Evolutionary conservation across 1,140 invertebrate species (phyloP).

Genomic region (Caenorhabditis inopinata): DNA sequence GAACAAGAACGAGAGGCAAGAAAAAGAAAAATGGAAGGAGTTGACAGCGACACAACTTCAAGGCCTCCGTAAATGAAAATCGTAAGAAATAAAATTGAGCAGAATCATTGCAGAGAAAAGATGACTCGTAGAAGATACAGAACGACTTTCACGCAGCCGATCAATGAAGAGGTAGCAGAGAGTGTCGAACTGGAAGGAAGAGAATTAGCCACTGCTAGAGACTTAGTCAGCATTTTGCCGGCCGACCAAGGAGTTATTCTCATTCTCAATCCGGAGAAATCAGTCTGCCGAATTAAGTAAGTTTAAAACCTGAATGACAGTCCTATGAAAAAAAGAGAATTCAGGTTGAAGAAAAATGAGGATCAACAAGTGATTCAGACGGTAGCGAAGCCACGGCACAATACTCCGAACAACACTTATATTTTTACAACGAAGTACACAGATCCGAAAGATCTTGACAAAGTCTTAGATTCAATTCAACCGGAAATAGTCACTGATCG

Average conservation of each 20-base stretch:
- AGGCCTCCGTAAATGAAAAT: not conserved
- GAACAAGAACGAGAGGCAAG: not conserved
- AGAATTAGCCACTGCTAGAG: not conserved
- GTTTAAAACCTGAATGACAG: not conserved
- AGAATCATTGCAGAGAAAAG: not conserved
- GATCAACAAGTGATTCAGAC: not conserved
- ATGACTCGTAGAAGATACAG: not conserved
- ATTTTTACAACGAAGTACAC: not conserved
- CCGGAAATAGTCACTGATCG: no score
- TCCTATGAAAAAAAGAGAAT: not conserved
- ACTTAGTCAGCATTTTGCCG: not conserved
- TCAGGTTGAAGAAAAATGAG: not conserved
- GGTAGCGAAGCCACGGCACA: not conserved
- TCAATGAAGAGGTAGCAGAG: not conserved
- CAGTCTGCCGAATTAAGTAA: not conserved
- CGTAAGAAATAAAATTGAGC: not conserved
- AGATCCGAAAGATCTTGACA: not conserved
- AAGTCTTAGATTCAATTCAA: not conserved
- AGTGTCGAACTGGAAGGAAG: not conserved
- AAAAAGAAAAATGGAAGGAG: not conserved
- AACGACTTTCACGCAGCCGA: not conserved
- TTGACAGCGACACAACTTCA: not conserved
- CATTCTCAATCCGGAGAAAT: not conserved
- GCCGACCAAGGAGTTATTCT: not conserved
- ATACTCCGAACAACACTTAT: not conserved